Conservation (phyloP, 2,888 invertebrate species). For the Meiosimyza platycephala region DNA sequence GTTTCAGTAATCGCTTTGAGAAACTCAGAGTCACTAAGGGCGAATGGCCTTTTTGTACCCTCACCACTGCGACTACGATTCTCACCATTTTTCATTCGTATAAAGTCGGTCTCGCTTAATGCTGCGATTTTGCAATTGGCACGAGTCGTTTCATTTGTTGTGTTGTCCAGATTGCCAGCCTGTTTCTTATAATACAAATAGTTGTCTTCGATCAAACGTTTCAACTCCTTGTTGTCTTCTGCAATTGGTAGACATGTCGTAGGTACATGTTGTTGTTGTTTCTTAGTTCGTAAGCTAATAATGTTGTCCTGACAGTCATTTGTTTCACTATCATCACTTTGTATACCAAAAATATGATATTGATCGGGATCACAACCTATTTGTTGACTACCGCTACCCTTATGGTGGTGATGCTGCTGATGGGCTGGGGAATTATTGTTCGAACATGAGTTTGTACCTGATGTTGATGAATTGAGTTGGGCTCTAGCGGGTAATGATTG, state of each 20-base stretch:
- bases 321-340: conserved; percentile 60
- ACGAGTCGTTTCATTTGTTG: not conserved
- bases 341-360: conserved; percentile 49
- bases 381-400: conserved; percentile 42
- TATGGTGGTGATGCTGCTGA: conserved; percentile 17
- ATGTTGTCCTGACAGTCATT: conserved; percentile 58
- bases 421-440: conserved; percentile 34
- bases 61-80: conserved; percentile 46
- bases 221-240: conserved; percentile 66
- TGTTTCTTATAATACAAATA: conserved; percentile 66
- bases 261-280: conserved; percentile 46
- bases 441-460: conserved; percentile 35
- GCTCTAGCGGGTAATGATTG: conserved; percentile 40
- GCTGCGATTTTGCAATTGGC: conserved; percentile 58
- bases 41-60: conserved; percentile 57
- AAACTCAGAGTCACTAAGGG: conserved; percentile 66
- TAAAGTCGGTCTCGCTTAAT: conserved; percentile 65
- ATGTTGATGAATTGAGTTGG: conserved; percentile 34
- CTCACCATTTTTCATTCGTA: conserved; percentile 59
- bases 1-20: conserved; percentile 55
- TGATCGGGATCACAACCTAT: conserved; percentile 45
- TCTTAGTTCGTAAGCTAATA: conserved; percentile 47
- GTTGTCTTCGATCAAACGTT: conserved; percentile 66
- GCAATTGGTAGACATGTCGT: conserved; percentile 61
- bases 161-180: conserved; percentile 28